Conservation (phyloP, 2,113 vertebrate species). For the Phaetusa simplex region DNA sequence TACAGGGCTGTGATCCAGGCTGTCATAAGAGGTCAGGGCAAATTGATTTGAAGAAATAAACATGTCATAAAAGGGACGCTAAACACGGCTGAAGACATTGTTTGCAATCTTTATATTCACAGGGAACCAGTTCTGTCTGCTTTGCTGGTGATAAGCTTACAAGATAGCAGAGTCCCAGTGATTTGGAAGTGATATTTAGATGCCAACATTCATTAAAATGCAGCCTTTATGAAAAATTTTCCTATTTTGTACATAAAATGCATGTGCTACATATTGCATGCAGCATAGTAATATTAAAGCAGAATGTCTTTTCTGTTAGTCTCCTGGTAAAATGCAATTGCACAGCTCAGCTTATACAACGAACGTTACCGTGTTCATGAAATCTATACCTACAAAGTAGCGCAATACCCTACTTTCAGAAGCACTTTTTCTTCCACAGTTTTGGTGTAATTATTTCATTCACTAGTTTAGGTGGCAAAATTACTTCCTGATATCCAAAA, state of each 20-base stretch:
- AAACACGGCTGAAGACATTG: neutral
- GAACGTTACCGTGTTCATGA: neutral
- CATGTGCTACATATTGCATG: neutral
- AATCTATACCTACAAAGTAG: neutral
- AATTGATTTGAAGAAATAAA: conserved; percentile 13
- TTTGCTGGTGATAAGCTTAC: neutral
- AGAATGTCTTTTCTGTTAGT: neutral
- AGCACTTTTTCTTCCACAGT: neutral
- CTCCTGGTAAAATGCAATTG: neutral
- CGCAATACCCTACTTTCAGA: neutral
- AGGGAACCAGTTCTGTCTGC: neutral
- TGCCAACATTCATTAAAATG: neutral
- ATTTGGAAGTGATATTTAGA: neutral
- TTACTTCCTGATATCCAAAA: neutral
- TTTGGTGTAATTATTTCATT: neutral
- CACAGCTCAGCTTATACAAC: neutral
- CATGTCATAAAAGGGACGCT: neutral
- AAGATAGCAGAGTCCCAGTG: neutral
- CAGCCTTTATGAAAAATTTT: neutral
- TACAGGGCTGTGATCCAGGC: neutral
- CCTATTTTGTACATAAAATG: neutral
- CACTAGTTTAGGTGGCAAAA: neutral
- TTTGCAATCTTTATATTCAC: neutral
- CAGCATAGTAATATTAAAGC: neutral
- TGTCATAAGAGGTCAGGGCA: conserved; percentile 26